Conservation (phyloP, 2,113 vertebrate genomes). For the Brachirus orientalis region DNA sequence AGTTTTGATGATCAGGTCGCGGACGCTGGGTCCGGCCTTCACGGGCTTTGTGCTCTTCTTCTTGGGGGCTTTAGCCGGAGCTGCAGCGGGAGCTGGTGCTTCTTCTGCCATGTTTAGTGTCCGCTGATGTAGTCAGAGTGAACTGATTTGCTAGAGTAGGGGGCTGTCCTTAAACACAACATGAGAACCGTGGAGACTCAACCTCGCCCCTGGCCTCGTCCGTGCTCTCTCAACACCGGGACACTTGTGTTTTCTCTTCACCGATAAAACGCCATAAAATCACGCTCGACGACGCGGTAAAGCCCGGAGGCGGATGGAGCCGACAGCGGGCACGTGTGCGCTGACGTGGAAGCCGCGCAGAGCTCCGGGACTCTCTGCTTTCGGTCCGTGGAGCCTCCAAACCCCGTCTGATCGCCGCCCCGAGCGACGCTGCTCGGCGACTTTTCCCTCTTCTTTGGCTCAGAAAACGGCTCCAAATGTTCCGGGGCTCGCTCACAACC, state of each 20-base stretch:
- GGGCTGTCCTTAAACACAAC: slow-evolving; percentile 13
- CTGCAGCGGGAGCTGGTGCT: slow-evolving; percentile 8
- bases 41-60: neutral
- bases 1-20: slow-evolving; percentile 24
- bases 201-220: neutral
- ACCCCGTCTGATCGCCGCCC: slow-evolving; percentile 10
- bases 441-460: slow-evolving; percentile 20
- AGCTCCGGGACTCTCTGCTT: neutral
- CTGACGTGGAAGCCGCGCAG: neutral
- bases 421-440: neutral
- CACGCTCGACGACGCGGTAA: neutral
- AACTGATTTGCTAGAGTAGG: neutral
- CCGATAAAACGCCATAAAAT: neutral
- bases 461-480: neutral
- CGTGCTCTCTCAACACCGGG: neutral
- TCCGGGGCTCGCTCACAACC: neutral
- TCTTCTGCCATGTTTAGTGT: slow-evolving; percentile 42
- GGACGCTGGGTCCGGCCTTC: slow-evolving; percentile 5
- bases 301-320: neutral
- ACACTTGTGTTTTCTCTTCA: slow-evolving; percentile 52
- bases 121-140: neutral
- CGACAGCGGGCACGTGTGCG: neutral
- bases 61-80: slow-evolving; percentile 7
- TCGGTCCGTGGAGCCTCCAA: neutral
- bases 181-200: slow-evolving; percentile 48